Evolutionary conservation across 2,113 vertebrate genomes (phyloP).

Genomic region (Lasiurus borealis): DNA sequence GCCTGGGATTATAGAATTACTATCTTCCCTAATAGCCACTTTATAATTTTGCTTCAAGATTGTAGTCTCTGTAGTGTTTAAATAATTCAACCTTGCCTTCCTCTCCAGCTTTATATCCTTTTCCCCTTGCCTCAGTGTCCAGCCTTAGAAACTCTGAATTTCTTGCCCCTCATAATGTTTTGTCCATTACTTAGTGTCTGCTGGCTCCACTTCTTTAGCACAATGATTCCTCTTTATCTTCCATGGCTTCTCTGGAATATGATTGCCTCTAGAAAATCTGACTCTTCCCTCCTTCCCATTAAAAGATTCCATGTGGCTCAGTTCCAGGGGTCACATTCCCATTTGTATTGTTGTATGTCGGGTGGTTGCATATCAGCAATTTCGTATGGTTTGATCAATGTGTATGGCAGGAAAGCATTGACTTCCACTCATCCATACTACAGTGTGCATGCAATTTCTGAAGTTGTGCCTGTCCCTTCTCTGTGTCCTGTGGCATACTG

Average conservation of each 20-base stretch:
- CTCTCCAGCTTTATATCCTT: background rate
- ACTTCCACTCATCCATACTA: background rate
- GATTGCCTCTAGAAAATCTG: background rate
- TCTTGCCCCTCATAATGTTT: background rate
- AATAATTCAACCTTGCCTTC: background rate
- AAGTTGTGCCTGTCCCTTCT: background rate
- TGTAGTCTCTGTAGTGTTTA: background rate
- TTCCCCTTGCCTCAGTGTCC: background rate
- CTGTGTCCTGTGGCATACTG: background rate
- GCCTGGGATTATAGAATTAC: background rate
- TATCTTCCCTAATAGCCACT: background rate
- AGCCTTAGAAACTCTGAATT: background rate
- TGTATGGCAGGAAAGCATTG: background rate
- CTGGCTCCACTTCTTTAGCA: background rate
- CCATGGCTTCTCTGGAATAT: background rate
- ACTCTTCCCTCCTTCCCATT: background rate
- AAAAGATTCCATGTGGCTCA: background rate
- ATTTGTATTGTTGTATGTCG: constrained; percentile 1
- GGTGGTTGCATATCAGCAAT: background rate
- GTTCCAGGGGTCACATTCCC: background rate
- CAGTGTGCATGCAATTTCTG: background rate
- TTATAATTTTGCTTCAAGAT: background rate
- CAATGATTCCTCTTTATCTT: background rate
- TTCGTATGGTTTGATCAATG: background rate
- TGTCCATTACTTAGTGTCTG: background rate